Evolutionary conservation across 2,113 vertebrate species (phyloP).

Genomic region (Grammomys surdaster): DNA sequence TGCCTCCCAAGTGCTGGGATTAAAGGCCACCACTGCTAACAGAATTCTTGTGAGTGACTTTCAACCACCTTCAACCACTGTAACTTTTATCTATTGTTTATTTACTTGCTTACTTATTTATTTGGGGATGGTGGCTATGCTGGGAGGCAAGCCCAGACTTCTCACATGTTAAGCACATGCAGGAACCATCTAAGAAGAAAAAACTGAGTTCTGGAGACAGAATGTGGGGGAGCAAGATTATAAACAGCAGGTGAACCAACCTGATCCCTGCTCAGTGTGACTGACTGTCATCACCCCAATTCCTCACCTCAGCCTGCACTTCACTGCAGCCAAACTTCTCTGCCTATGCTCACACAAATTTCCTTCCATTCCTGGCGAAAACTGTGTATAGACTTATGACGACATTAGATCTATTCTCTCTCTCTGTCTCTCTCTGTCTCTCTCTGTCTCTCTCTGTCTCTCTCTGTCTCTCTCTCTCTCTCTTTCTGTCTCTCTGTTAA

Average conservation of each 20-base stretch:
- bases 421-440: background rate
- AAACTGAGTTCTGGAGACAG: background rate
- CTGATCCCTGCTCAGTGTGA: background rate
- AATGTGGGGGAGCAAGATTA: conserved; percentile 2
- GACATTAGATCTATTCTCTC: background rate
- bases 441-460: too few relatives aligned
- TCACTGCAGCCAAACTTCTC: background rate
- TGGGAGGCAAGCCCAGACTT: background rate
- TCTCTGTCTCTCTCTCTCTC: too few relatives aligned
- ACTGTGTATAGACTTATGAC: background rate
- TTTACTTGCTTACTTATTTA: background rate
- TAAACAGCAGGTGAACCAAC: background rate
- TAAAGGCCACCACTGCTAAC: background rate
- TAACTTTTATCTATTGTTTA: background rate
- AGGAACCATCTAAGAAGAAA: background rate
- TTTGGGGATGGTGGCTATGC: background rate
- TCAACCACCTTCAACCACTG: too few relatives aligned
- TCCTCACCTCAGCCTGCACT: background rate
- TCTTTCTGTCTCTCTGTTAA: background rate
- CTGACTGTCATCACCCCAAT: background rate
- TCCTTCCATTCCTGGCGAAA: background rate
- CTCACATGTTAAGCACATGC: background rate
- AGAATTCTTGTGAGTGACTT: background rate
- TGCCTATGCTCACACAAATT: background rate
- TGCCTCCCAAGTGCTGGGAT: background rate